Conservation (phyloP, 2,113 vertebrate genomes). For the Protobothrops mucrosquamatus region DNA sequence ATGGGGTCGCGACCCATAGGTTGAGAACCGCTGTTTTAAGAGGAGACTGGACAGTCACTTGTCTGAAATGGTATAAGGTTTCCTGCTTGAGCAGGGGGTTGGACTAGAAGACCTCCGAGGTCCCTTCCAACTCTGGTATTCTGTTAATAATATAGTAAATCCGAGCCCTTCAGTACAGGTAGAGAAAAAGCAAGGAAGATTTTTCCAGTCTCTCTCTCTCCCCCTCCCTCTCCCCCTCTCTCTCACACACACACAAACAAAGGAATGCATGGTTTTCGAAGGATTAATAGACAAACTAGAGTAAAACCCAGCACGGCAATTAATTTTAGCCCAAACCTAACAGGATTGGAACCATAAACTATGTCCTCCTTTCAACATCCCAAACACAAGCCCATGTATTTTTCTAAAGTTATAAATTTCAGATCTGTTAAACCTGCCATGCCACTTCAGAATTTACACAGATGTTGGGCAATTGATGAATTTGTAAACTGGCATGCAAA, state of each 20-base stretch:
- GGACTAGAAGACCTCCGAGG: not conserved
- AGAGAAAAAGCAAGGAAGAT: not conserved
- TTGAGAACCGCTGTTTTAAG: too few relatives aligned
- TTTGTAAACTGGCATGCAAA: conserved; percentile 7
- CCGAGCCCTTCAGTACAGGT: not conserved
- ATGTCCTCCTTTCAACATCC: not conserved
- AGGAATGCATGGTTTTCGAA: not conserved
- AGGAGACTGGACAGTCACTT: too few relatives aligned
- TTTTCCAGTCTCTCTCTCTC: not conserved
- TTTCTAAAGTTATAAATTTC: conserved; percentile 9
- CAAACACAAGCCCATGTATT: conserved; percentile 12
- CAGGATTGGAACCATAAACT: not conserved
- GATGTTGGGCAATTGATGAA: not conserved
- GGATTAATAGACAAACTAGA: conserved; percentile 27
- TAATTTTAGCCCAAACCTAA: not conserved
- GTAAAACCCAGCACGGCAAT: conserved; percentile 19
- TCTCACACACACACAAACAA: not conserved
- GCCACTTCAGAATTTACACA: conserved; percentile 6
- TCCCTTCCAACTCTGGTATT: not conserved
- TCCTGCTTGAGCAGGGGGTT: not conserved
- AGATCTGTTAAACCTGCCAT: not conserved
- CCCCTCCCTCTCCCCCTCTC: not conserved
- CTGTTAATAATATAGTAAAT: not conserved
- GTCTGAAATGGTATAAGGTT: not conserved
- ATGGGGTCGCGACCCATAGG: too few relatives aligned